Evolutionary conservation across 2,797 vertebrate species (phyloP).

Genomic region (Knipowitschia caucasica): DNA sequence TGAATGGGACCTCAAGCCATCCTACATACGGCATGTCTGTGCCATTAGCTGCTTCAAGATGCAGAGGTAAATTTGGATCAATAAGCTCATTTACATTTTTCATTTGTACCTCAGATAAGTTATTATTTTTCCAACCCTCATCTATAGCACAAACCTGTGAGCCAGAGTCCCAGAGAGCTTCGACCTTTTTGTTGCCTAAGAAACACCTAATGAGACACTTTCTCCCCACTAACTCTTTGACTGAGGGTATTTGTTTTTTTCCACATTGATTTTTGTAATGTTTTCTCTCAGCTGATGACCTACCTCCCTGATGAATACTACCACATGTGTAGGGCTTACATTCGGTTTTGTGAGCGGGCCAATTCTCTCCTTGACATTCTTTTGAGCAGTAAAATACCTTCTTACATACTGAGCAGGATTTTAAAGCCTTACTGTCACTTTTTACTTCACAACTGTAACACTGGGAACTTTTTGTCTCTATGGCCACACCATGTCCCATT

Average conservation of each 20-base stretch:
- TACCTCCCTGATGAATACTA: no score
- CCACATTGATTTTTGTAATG: no score
- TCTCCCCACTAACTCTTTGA: no score
- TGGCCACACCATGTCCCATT: constrained; percentile 4
- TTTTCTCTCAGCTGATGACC: no score
- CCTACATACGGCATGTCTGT: constrained; percentile 5
- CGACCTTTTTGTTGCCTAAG: background rate
- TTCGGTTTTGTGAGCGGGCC: no score
- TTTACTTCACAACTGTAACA: constrained; percentile 8
- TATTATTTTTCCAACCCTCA: constrained; percentile 7
- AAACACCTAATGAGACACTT: constrained; percentile 9
- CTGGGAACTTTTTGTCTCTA: constrained; percentile 2
- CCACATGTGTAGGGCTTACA: no score
- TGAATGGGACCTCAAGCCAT: constrained; percentile 1
- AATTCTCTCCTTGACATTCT: no score
- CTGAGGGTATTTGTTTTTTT: no score
- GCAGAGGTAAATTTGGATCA: no score
- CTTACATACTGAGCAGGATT: no score
- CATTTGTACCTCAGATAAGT: constrained; percentile 4
- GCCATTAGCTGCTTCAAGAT: background rate
- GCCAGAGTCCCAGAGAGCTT: constrained; percentile 28
- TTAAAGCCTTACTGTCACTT: no score
- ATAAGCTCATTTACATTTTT: background rate
- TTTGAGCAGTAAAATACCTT: no score
- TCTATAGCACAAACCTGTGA: constrained; percentile 22